phyloP scores from a whole-genome alignment of 2,113 vertebrate genomes.

The Athene cunicularia region DNA sequence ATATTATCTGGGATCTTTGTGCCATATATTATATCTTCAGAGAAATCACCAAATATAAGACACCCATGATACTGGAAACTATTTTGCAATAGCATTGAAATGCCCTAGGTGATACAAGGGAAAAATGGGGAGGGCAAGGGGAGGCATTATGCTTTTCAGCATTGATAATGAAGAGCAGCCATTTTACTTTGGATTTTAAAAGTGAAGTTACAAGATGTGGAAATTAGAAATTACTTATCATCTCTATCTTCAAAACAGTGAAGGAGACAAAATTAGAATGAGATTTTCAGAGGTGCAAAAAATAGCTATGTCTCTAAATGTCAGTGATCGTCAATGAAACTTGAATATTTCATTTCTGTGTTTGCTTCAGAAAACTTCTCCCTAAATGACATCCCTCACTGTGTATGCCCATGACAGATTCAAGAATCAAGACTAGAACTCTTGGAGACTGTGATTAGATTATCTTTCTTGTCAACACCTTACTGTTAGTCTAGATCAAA shows the following conservation, averaged over 20 bases:
- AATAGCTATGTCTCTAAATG: background rate
- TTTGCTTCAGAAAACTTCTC: background rate
- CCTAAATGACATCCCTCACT: background rate
- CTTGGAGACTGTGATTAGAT: background rate
- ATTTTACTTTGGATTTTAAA: background rate
- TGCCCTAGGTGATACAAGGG: accelerated
- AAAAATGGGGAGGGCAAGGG: background rate
- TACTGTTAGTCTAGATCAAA: background rate
- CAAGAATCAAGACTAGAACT: background rate
- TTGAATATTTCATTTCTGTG: background rate
- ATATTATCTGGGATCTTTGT: background rate
- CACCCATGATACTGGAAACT: background rate
- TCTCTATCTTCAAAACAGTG: background rate
- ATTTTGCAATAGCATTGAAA: background rate
- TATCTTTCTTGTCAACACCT: background rate
- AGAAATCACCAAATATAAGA: background rate
- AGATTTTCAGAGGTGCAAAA: background rate
- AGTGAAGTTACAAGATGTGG: background rate
- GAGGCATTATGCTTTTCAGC: background rate
- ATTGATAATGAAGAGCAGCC: background rate
- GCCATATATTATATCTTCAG: background rate
- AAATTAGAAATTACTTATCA: background rate
- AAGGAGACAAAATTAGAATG: background rate
- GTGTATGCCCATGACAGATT: background rate
- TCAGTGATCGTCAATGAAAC: background rate